These are phyloP conservation scores for Epirrhoe alternata DNA, from an alignment of 2,888 invertebrate genomes.

Conservation along the genomic window DNA sequence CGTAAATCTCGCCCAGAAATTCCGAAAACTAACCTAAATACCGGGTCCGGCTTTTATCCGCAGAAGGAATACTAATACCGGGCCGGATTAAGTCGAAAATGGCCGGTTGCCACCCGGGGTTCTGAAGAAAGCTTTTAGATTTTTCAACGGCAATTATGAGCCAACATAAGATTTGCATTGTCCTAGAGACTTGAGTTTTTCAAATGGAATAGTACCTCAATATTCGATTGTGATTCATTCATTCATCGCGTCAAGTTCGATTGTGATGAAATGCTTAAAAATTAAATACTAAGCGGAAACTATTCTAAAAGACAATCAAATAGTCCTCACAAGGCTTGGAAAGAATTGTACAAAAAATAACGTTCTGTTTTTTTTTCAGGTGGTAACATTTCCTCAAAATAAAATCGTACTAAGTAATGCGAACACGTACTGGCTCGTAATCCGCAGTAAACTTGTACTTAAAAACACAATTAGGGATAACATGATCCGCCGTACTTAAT, in stretches of 20 bases:
- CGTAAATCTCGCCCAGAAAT: constrained; percentile 22
- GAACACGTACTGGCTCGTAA: constrained; percentile 42
- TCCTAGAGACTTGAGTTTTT: no score
- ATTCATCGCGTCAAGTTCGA: no score
- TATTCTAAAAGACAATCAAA: no score
- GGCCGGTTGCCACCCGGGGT: constrained; percentile 33
- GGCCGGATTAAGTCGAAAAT: constrained; percentile 57
- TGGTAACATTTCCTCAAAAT: neutral
- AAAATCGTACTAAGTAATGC: constrained; percentile 33
- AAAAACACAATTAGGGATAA: constrained; percentile 76
- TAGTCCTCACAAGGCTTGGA: no score
- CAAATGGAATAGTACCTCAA: no score
- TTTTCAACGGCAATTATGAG: constrained; percentile 12
- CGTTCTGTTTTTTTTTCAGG: neutral
- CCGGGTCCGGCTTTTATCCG: constrained; percentile 54
- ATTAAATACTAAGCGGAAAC: no score
- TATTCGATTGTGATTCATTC: no score
- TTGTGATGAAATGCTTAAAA: no score
- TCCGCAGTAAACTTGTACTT: constrained; percentile 71
- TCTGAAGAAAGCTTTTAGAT: constrained; percentile 36
- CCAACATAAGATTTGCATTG: neutral
- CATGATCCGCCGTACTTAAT: constrained; percentile 75
- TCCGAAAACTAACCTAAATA: constrained; percentile 50
- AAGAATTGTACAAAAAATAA: neutral
- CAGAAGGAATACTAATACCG: constrained; percentile 63